Evolutionary conservation across 2,113 vertebrate species (phyloP).

Genomic region (Nannobrachium achirus): DNA sequence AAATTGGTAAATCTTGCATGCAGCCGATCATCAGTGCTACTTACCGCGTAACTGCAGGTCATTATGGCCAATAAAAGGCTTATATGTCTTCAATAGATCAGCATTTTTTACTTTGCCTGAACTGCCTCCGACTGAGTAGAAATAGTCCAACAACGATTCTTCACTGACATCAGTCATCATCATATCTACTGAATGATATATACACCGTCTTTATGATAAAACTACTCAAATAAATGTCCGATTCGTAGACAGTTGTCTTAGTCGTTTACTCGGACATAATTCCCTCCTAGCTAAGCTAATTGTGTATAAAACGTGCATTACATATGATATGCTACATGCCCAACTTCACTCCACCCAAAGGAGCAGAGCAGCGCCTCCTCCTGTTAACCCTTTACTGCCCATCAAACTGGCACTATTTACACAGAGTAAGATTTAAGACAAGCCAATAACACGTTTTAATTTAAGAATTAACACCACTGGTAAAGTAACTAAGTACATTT

Average conservation of each 20-base stretch:
- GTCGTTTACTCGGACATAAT: constrained; percentile 19
- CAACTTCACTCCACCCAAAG: constrained; percentile 79
- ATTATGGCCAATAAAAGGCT: constrained; percentile 78
- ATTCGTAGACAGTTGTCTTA: not conserved
- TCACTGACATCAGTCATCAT: constrained; percentile 78
- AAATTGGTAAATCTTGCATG: not conserved
- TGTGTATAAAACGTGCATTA: constrained; percentile 24
- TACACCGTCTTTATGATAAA: not conserved
- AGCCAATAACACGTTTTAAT: no score
- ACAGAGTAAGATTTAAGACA: not conserved
- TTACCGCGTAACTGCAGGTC: constrained; percentile 79
- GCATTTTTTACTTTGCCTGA: constrained; percentile 77
- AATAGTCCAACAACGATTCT: constrained; percentile 78
- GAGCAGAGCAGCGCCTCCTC: constrained; percentile 66
- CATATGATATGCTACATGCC: constrained; percentile 35
- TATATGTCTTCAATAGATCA: constrained; percentile 77
- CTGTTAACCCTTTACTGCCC: constrained; percentile 73
- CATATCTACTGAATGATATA: not conserved
- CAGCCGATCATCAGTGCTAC: constrained; percentile 44
- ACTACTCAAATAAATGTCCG: not conserved
- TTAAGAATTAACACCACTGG: no score
- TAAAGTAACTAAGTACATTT: no score
- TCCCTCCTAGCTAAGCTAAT: constrained; percentile 68
- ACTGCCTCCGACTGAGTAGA: constrained; percentile 69
- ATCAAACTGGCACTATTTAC: not conserved